Percentiles rank a stretch among this genome's conserved stretches.
Evolutionary conservation across 2,113 vertebrate species (phyloP).

Genomic region (Alouatta palliata): DNA sequence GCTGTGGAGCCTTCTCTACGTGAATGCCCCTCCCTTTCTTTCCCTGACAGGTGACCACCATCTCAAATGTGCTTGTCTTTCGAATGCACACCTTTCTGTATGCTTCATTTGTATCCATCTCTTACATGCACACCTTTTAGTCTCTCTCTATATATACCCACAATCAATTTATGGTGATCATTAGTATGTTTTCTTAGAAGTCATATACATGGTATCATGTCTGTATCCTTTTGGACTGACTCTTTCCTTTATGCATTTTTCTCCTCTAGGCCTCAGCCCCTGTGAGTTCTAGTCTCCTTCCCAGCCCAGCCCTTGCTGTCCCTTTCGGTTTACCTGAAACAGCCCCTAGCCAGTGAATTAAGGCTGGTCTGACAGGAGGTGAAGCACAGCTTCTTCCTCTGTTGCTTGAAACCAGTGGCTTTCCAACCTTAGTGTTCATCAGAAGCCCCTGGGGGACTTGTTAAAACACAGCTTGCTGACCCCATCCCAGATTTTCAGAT

Average conservation of each 20-base stretch:
- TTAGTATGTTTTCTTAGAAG: not conserved
- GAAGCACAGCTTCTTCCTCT: not conserved
- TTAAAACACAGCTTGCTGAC: not conserved
- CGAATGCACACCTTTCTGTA: not conserved
- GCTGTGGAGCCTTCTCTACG: not conserved
- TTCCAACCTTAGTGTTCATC: not conserved
- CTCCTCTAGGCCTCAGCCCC: not conserved
- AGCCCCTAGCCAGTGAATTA: not conserved
- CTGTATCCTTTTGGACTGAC: not conserved
- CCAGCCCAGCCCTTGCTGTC: not conserved
- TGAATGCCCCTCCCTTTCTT: not conserved
- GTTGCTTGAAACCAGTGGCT: not conserved
- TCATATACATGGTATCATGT: not conserved
- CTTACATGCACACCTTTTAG: not conserved
- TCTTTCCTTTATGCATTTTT: not conserved
- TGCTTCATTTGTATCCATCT: not conserved
- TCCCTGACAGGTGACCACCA: not conserved
- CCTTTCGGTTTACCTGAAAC: not conserved
- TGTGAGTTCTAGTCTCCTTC: not conserved
- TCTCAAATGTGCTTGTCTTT: not conserved
- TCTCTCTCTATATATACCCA: not conserved
- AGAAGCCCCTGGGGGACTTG: not conserved
- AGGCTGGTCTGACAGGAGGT: not conserved
- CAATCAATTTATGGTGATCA: not conserved
- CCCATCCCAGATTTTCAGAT: not conserved